Conservation (phyloP, 2,888 invertebrate species). For the Cheiracanthium punctorium region DNA sequence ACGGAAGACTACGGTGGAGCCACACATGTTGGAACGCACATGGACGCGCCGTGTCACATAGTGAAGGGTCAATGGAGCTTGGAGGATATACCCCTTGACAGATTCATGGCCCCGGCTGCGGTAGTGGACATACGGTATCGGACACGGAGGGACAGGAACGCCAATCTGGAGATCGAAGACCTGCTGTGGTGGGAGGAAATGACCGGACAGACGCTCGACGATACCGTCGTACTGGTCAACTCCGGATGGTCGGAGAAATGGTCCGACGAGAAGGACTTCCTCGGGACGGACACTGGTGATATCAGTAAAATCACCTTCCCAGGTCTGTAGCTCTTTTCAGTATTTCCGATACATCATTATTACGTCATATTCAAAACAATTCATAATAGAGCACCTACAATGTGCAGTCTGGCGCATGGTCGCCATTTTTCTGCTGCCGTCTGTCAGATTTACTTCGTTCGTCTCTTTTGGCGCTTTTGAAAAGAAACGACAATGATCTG, state of each 20-base stretch:
- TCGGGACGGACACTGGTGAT: constrained; percentile 66
- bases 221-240: constrained; percentile 77
- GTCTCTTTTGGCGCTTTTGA: too few species aligned
- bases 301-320: constrained; percentile 71
- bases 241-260: constrained; percentile 76
- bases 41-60: constrained; percentile 58
- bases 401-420: too few species aligned
- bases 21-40: constrained; percentile 50
- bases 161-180: constrained; percentile 60
- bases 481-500: too few species aligned
- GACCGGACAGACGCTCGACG: constrained; percentile 76
- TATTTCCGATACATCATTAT: too few species aligned
- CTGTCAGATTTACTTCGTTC: too few species aligned
- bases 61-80: background rate
- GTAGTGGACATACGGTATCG: constrained; percentile 45
- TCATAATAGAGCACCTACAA: too few species aligned
- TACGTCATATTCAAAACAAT: too few species aligned
- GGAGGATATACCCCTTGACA: constrained; percentile 26
- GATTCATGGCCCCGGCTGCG: constrained; percentile 45
- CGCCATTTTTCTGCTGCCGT: too few species aligned
- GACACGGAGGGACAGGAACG: constrained; percentile 43
- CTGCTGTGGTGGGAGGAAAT: constrained; percentile 75
- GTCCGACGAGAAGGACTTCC: constrained; percentile 69
- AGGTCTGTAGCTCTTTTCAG: too few species aligned
- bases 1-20: constrained; percentile 21